phyloP scores from a whole-genome alignment of 2,797 vertebrate genomes.

The Manis crassicaudata region DNA sequence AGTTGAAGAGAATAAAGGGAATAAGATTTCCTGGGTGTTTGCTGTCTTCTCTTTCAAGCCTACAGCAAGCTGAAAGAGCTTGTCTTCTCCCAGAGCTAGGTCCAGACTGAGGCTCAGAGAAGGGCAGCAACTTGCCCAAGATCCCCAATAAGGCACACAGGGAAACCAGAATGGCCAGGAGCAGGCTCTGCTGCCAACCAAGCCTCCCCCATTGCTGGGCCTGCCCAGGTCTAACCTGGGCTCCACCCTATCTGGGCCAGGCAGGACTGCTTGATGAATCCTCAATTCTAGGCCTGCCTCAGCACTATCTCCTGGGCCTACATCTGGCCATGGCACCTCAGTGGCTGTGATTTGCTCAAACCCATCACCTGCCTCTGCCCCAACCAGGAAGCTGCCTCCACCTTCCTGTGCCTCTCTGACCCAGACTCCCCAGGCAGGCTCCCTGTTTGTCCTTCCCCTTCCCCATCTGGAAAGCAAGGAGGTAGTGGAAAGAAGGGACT shows the following conservation, averaged over 20 bases:
- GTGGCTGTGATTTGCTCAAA: background rate
- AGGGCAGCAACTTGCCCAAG: background rate
- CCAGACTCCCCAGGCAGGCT: background rate
- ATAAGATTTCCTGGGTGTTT: conserved; percentile 58
- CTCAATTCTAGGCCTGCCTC: background rate
- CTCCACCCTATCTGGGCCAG: background rate
- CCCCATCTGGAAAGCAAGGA: background rate
- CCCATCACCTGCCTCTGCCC: background rate
- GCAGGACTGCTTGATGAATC: background rate
- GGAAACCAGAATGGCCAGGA: background rate
- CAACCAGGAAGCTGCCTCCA: background rate
- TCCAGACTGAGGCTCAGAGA: background rate
- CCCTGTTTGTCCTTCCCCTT: background rate
- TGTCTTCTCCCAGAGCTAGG: background rate
- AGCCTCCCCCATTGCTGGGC: background rate
- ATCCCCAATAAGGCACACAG: background rate
- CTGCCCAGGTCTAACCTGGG: background rate
- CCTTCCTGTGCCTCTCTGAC: background rate
- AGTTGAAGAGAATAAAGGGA: conserved; percentile 82
- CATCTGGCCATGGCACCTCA: background rate
- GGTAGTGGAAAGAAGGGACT: background rate
- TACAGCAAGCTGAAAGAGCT: background rate
- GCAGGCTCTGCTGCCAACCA: background rate
- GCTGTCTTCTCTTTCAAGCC: conserved; percentile 41
- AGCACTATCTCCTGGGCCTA: background rate